Conservation (phyloP, 2,113 vertebrate species). For the Tauraco erythrolophus region DNA sequence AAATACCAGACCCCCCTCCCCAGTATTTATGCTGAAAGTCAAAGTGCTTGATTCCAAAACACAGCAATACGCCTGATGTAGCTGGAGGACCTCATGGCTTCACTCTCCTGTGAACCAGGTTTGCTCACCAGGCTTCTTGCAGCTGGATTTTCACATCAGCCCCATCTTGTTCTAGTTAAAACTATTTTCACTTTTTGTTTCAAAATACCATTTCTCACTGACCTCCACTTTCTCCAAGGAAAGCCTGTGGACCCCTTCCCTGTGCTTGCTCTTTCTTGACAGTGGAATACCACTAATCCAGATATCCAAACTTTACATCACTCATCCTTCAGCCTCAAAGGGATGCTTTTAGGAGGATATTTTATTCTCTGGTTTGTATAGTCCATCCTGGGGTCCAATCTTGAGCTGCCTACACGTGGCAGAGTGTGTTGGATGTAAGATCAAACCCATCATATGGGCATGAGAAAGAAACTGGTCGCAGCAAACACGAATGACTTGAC, state of each 20-base stretch:
- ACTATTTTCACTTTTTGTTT: not conserved
- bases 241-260: not conserved
- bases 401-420: fast-evolving
- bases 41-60: not conserved
- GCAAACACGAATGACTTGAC: not conserved
- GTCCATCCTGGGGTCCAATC: not conserved
- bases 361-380: not conserved
- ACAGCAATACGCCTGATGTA: not conserved
- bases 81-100: not conserved
- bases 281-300: not conserved
- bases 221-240: not conserved
- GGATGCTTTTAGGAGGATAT: not conserved
- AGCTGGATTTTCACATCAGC: not conserved
- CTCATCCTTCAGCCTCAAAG: not conserved
- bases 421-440: not conserved
- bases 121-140: not conserved
- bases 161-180: not conserved
- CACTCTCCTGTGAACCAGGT: not conserved
- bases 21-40: not conserved
- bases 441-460: not conserved
- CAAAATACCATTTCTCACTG: not conserved
- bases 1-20: not conserved
- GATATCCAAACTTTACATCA: not conserved
- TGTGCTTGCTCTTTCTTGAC: not conserved
- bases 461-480: not conserved